Base-by-base conservation (phyloP, 2,797 vertebrate species). In the Parambassis ranga region DNA sequence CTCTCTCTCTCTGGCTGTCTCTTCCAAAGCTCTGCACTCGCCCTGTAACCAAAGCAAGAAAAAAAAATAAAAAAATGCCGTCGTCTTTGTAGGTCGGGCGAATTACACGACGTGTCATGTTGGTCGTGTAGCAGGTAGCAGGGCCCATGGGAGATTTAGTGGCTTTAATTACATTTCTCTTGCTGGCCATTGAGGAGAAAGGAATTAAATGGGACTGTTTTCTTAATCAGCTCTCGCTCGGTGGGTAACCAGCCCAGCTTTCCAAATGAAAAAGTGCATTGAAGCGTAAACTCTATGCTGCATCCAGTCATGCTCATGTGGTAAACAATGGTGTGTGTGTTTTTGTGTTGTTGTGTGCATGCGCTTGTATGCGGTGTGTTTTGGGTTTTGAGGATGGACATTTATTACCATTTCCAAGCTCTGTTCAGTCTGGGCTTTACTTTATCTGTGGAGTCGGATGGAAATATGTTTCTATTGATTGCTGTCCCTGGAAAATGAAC, bases 131-230 rank as follows among this genome's bases (percentile, higher is more conserved):
- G 85, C 88, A 90, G 89, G 87, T 91, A 90, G 81, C 76, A 61
- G 53, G 79, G 79, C 90, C 88, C 85, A 60, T 72, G 85, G 83
- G 87, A 90, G 89, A 82, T 89, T 85, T 90, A 86, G 79, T 83
- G 82, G 83, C 82, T 91, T 92, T 91, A 90, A 92, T 91, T 91
- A 92, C 90, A 91, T 90, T 91, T 90, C 83, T 90, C 81, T 91
- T 81, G 86, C 86, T 71, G 84, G 87, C 89, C 82, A 71, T 90
- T 79, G 82, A 86, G 78, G 81, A 89, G 87, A 89, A 88, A 86
- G 84, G 84, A 93, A 92, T 90, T 90, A 91, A 89, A 90, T 82
- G 77, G 85, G 87, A 83, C 88, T 87, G 85, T 89, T 92, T 91
- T 89, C 85, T 90, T 91, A 92, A 90, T 92, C 88, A 90, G 88